Base-by-base conservation (phyloP, 2,888 invertebrate species). In the Mesorhabditis sp. region DNA sequence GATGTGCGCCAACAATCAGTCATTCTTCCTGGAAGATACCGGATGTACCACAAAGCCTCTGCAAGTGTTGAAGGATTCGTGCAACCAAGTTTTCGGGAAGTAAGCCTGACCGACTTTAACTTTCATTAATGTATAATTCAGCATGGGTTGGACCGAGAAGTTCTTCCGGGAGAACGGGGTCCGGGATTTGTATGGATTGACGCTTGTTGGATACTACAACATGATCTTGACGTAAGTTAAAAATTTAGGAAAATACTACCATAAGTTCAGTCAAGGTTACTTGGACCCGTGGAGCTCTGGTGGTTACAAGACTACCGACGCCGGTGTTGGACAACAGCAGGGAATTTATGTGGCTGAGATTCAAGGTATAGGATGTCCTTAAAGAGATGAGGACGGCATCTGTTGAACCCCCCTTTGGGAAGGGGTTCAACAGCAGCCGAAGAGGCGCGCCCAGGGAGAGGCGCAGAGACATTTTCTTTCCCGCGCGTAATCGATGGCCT, bases 1-100 rank as follows among this genome's bases (percentile, higher is more conserved):
- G 0, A 91, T 92, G 89, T 96, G 95, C 86, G 88, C 91, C 4
- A 90, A 90, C 74, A 92, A 91, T 2, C 75, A 72, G 0, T 88
- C 89, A 7, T 95, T 94, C 86, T 92, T 88, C 83, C 87, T 91
- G 0, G 89, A 71, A 4, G 73, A 77, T 45, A 28, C 28, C 28
- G 28, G 28, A 28, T 79, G 77, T 50, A 10, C n/a, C 2, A 64
- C 28, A 5, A n/a, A 67, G 43, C 62, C 66, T 4, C 15, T 70
- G 7, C 13, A 44, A 6, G 42, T 44, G 2, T 62, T 72, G 4
- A 13, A 42, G 42, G 45, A 62, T 13, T 13, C 42, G 13, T 73
- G 71, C 69, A 41, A 43, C 45, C 43, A 42, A 0, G 68, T 64
- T n/a, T 76, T 76, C 62, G 70, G 70, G 67, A 7, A 4, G 65